A percentile compares a stretch with the other conserved stretches of the same genome.
phyloP scores from a whole-genome alignment of 2,888 invertebrate species.

The Scaeva pyrastri region DNA sequence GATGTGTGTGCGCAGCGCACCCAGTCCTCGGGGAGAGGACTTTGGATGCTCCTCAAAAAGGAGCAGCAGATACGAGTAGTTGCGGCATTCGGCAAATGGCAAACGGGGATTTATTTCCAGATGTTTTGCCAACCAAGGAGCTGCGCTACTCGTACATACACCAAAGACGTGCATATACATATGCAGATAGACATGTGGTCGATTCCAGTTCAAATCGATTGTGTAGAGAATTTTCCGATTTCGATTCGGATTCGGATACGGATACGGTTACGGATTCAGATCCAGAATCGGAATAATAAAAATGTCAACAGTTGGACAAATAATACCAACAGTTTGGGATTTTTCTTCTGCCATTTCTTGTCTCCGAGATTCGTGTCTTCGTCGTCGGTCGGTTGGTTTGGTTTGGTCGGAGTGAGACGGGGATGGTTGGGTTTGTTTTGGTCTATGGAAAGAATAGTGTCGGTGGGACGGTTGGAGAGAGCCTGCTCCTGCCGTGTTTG shows the following conservation, averaged over 20 bases:
- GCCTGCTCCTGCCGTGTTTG: constrained; percentile 24
- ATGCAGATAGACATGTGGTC: constrained; percentile 8
- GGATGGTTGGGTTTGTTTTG: constrained; percentile 6
- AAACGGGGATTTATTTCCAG: constrained; percentile 61
- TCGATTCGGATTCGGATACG: constrained; percentile 36
- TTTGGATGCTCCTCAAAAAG: constrained; percentile 22
- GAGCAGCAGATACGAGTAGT: neutral
- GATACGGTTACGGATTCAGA: constrained; percentile 45
- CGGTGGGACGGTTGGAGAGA: neutral
- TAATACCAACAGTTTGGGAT: constrained; percentile 72
- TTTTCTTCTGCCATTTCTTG: constrained; percentile 49
- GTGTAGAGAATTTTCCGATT: constrained; percentile 66
- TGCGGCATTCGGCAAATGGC: neutral
- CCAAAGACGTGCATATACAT: neutral
- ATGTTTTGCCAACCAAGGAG: constrained; percentile 55
- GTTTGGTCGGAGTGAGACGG: neutral
- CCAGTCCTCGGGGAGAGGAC: constrained; percentile 2
- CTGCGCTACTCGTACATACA: too few species aligned
- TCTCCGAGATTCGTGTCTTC: constrained; percentile 24
- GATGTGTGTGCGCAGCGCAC: constrained; percentile 61
- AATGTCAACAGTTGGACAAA: constrained; percentile 77
- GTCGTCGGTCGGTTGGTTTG: too few species aligned
- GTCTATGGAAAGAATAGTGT: neutral
- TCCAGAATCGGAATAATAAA: constrained; percentile 72
- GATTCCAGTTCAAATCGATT: constrained; percentile 37